phyloP scores from a whole-genome alignment of 2,888 invertebrate species.

The Agonum fuliginosum region DNA sequence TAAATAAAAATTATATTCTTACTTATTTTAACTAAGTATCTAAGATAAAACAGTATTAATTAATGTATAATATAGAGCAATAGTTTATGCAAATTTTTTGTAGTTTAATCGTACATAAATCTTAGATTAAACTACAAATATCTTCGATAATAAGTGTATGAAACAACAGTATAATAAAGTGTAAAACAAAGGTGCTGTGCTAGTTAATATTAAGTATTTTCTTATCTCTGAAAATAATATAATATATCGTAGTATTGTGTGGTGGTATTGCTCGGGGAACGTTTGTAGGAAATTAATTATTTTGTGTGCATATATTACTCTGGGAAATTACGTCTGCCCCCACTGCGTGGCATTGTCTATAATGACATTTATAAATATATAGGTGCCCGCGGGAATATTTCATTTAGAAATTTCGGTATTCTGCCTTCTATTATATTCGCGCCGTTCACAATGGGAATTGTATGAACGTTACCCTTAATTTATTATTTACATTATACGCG shows the following conservation, averaged over 20 bases:
- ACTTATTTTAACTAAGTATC: too few relatives aligned
- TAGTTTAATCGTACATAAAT: too few relatives aligned
- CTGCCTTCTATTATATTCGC: slow-evolving; percentile 40
- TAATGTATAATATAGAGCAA: too few relatives aligned
- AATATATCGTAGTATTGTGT: slow-evolving; percentile 19
- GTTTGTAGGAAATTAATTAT: slow-evolving; percentile 37
- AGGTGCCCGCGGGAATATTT: slow-evolving; percentile 54
- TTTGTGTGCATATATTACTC: slow-evolving; percentile 45
- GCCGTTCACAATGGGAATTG: slow-evolving; percentile 52
- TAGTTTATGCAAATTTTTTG: too few relatives aligned
- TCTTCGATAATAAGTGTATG: too few relatives aligned
- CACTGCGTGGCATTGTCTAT: slow-evolving; percentile 38
- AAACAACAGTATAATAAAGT: too few relatives aligned
- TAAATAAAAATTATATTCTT: too few relatives aligned
- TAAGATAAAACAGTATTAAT: too few relatives aligned
- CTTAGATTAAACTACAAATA: too few relatives aligned
- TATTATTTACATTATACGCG: slow-evolving; percentile 56
- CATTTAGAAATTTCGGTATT: slow-evolving; percentile 56
- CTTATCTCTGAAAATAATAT: slow-evolving; percentile 2
- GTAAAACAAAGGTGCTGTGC: too few relatives aligned
- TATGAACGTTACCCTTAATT: slow-evolving; percentile 56
- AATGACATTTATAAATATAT: slow-evolving; percentile 57
- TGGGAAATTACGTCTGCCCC: slow-evolving; percentile 31
- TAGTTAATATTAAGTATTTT: slow-evolving; percentile 6
- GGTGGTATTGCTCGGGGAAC: not conserved